phyloP scores from a whole-genome alignment of 2,797 vertebrate genomes.

The Etheostoma nigrum region DNA sequence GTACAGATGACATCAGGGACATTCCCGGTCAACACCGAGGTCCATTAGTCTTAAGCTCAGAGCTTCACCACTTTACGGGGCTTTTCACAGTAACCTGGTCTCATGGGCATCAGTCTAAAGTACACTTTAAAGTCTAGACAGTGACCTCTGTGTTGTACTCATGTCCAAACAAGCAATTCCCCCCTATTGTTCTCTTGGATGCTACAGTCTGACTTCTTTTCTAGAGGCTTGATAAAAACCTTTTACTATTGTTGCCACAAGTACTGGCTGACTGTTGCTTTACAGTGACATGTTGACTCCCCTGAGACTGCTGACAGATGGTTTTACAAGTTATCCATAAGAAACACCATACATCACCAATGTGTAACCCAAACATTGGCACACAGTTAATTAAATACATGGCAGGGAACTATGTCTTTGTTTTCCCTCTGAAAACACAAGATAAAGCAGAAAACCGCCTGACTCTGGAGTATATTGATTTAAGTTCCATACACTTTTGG shows the following conservation, averaged over 20 bases:
- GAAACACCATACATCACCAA: background rate
- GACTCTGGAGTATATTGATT: background rate
- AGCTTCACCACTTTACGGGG: slow-evolving; percentile 69
- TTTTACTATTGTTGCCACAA: slow-evolving; percentile 45
- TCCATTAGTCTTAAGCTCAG: slow-evolving; percentile 74
- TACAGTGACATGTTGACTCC: slow-evolving; percentile 19
- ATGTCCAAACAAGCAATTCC: slow-evolving; percentile 69
- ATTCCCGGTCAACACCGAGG: slow-evolving; percentile 59
- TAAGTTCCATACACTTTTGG: background rate
- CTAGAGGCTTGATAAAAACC: slow-evolving; percentile 20
- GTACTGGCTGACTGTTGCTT: slow-evolving; percentile 22
- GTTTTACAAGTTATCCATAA: background rate
- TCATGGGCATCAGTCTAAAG: slow-evolving; percentile 73
- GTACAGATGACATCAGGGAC: slow-evolving; percentile 65
- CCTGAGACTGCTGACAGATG: slow-evolving; percentile 11
- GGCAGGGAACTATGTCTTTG: background rate
- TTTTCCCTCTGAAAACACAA: background rate
- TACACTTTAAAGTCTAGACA: slow-evolving; percentile 80
- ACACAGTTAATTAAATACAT: background rate
- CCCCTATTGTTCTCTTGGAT: slow-evolving; percentile 58
- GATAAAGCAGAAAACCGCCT: background rate
- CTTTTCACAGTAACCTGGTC: slow-evolving; percentile 72
- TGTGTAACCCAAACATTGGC: background rate
- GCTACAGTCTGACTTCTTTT: slow-evolving; percentile 43
- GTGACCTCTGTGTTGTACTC: slow-evolving; percentile 64